These are phyloP conservation scores for Cerastis rubricosa DNA, from an alignment of 2,888 invertebrate species.

Conservation along the genomic window DNA sequence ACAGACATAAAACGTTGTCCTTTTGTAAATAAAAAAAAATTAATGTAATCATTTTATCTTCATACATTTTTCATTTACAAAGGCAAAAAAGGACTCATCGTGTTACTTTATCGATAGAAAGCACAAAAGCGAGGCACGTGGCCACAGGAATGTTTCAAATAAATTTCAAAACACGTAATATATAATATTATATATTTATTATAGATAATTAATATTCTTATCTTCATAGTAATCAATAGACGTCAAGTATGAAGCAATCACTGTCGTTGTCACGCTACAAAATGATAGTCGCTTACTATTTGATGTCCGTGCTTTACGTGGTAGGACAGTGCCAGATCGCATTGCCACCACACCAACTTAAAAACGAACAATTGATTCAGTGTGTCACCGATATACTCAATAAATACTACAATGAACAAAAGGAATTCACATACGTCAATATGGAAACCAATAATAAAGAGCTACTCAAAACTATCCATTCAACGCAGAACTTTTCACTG, in stretches of 20 bases:
- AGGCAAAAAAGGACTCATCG: not conserved
- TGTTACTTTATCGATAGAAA: constrained; percentile 8
- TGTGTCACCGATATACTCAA: constrained; percentile 50
- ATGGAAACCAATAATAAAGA: constrained; percentile 40
- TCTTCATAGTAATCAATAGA: constrained; percentile 18
- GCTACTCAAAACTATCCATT: constrained; percentile 47
- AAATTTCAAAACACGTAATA: constrained; percentile 6
- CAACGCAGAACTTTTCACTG: constrained; percentile 27
- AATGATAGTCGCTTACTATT: constrained; percentile 53
- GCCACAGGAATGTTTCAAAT: constrained; percentile 11
- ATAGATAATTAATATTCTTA: constrained; percentile 29
- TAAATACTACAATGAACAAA: constrained; percentile 44
- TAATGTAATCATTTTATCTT: not conserved
- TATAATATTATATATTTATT: too few relatives aligned
- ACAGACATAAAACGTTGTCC: not conserved
- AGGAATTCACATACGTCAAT: constrained; percentile 54
- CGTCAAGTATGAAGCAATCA: constrained; percentile 16
- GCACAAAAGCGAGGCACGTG: not conserved
- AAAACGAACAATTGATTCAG: constrained; percentile 25
- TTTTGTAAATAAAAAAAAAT: not conserved
- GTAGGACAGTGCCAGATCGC: constrained; percentile 33
- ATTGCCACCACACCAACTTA: not conserved
- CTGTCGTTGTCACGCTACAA: constrained; percentile 12
- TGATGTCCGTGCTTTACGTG: constrained; percentile 28
- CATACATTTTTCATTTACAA: not conserved